phyloP scores from a whole-genome alignment of 2,113 vertebrate genomes.

The Telmatochromis sp. region DNA sequence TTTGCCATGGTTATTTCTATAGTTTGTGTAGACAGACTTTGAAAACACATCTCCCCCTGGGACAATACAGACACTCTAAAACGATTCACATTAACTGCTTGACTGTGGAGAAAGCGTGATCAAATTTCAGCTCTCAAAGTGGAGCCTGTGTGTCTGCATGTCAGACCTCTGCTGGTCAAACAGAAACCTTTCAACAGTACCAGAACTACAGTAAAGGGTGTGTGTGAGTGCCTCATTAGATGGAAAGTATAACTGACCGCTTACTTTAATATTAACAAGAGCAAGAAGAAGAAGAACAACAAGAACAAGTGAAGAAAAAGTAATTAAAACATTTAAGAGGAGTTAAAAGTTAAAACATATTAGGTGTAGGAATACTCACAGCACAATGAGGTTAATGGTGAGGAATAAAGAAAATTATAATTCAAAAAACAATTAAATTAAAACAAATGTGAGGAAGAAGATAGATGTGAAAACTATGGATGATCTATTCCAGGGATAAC shows the following conservation, averaged over 20 bases:
- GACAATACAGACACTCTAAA: not conserved
- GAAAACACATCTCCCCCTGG: not conserved
- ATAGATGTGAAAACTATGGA: not conserved
- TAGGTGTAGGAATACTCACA: not conserved
- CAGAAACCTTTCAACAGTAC: not conserved
- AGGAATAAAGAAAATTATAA: not conserved
- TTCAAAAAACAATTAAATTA: not conserved
- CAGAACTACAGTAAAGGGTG: not conserved
- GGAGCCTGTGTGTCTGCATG: slow-evolving; percentile 3
- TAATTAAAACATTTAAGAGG: not conserved
- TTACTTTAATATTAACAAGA: not conserved
- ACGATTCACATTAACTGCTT: not conserved
- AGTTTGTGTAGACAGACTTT: not conserved
- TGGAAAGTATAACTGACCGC: not conserved
- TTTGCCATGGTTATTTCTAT: not conserved
- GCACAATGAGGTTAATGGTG: not conserved
- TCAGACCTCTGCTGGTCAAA: not conserved
- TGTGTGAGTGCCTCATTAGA: not conserved
- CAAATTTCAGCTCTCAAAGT: slow-evolving; percentile 1
- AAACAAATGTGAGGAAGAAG: not conserved
- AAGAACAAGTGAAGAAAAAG: not conserved
- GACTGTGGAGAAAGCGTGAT: not conserved
- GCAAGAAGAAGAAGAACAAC: fast-evolving
- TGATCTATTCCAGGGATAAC: not conserved
- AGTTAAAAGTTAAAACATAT: not conserved